Conservation (phyloP, 2,113 vertebrate genomes). For the Platysternon megacephalum region DNA sequence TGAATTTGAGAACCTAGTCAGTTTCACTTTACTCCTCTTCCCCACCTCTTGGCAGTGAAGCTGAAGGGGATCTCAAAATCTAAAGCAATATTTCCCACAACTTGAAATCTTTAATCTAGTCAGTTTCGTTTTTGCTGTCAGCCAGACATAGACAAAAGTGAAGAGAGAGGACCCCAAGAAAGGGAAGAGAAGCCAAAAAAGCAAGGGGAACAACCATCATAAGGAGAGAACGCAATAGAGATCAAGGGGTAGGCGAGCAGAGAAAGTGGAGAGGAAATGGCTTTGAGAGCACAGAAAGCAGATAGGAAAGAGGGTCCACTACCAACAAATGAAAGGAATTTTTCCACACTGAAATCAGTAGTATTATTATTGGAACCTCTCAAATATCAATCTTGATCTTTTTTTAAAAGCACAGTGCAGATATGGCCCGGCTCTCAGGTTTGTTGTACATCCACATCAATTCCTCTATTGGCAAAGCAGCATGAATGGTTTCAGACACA, state of each 20-base stretch:
- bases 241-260: rapidly evolving
- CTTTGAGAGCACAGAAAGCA: too few relatives aligned
- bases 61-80: neutral
- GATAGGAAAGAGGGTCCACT: too few relatives aligned
- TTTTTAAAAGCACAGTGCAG: neutral
- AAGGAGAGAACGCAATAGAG: neutral
- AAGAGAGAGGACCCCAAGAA: neutral
- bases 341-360: too few relatives aligned
- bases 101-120: neutral
- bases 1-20: neutral
- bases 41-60: neutral
- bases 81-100: neutral
- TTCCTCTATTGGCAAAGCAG: neutral
- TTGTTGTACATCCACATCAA: neutral
- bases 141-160: neutral
- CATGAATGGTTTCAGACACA: too few relatives aligned
- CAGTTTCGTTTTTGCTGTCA: neutral
- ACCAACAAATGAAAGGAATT: too few relatives aligned
- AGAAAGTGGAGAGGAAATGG: neutral
- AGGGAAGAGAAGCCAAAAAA: neutral
- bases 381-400: too few relatives aligned
- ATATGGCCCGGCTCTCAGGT: neutral
- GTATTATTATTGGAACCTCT: too few relatives aligned
- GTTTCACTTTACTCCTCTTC: neutral
- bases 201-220: neutral